phyloP scores from a whole-genome alignment of 2,797 vertebrate species.

The Poecilia gillii region DNA sequence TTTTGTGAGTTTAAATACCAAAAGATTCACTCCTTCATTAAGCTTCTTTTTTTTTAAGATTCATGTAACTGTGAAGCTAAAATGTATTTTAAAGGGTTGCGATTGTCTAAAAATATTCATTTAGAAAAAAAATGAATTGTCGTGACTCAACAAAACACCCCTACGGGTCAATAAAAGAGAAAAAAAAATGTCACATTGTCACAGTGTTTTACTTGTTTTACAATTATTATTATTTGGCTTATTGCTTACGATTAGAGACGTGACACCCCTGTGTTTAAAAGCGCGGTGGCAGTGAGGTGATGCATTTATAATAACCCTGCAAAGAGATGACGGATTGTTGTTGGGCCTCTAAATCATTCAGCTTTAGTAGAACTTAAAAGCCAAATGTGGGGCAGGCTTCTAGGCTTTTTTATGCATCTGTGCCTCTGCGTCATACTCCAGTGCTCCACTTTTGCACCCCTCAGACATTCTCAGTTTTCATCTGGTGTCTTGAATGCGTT shows the following conservation, averaged over 20 bases:
- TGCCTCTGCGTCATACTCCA: constrained; percentile 69
- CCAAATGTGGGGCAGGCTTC: constrained; percentile 75
- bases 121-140: not conserved
- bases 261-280: constrained; percentile 3
- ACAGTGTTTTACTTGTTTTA: not conserved
- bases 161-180: not conserved
- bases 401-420: constrained; percentile 69
- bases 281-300: constrained; percentile 23
- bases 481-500: not conserved
- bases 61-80: constrained; percentile 1
- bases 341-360: constrained; percentile 77
- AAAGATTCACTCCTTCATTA: not conserved
- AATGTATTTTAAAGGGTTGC: constrained; percentile 1
- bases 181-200: not conserved
- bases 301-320: constrained; percentile 58
- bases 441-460: constrained; percentile 57
- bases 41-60: not conserved
- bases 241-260: not conserved
- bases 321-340: constrained; percentile 63
- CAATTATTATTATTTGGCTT: not conserved
- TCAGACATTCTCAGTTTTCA: not conserved
- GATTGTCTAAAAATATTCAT: not conserved
- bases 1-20: not conserved
- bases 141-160: not conserved
- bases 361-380: constrained; percentile 62